Base-by-base conservation (phyloP, 2,888 invertebrate species). In the Cephus spinipes region DNA sequence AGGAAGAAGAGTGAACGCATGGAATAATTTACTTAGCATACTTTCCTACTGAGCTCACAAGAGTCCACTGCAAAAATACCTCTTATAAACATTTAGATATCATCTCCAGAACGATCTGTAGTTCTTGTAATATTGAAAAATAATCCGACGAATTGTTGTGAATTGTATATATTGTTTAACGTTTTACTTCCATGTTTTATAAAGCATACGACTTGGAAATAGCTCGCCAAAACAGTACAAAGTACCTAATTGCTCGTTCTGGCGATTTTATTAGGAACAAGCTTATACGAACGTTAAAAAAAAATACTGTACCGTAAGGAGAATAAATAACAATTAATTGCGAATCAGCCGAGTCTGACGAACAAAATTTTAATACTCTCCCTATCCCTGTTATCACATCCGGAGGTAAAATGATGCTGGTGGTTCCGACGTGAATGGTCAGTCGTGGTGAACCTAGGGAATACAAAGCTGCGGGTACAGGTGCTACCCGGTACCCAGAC, bases 291-390 rank as follows among this genome's bases (percentile, higher is more conserved):
- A 83, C 78, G 82, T 84, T 84, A 79, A 82, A 83, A 77, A 79
- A 79, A 81, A 85, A 78, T 83, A 83, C 83, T 86, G 84, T 86
- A 86, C 77, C 83, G 79, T 84, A 83, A 84, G 83, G 79, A 84
- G 79, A 86, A 85, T 85, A 84, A 84, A 83, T 79, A 82, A 82
- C 75, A 33, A 77, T 77, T 36, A 78, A 74, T 79, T 71, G 71
- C 71, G 71, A 71, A 71, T 32, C 6, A 31, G 12, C 15, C 30
- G 4, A 32, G 40, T 40, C 0, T 40, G 40, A 40, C 23, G 15
- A 40, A 40, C 2, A 6, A 40, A 23, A 9, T 23, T 55, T 55
- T 2, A 9, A 55, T 23, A 9, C 9, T 23, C 23, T 23, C 55
- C 55, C 36, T 68, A 68, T 68, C 15, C 32, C 69, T 4, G 23